Evolutionary conservation across 2,888 invertebrate genomes (phyloP).

Genomic region (Himalopsyche anomala): DNA sequence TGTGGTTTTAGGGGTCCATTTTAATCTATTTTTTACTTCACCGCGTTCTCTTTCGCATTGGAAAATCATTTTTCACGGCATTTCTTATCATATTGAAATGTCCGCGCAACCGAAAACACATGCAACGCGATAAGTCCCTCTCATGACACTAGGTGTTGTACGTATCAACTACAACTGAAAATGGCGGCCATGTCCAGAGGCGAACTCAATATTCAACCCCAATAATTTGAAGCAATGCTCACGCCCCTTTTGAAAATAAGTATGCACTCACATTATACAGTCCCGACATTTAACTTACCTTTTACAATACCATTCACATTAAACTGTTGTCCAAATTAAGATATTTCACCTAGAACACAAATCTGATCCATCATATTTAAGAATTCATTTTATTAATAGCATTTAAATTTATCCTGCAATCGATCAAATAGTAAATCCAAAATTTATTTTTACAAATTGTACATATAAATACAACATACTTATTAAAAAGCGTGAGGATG

Average conservation of each 20-base stretch:
- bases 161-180: conserved; percentile 42
- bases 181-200: conserved; percentile 11
- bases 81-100: conserved; percentile 52
- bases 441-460: no score
- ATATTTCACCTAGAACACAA: no score
- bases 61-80: conserved; percentile 54
- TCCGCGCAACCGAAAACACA: conserved; percentile 48
- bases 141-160: conserved; percentile 56
- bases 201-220: conserved; percentile 17
- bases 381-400: no score
- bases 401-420: no score
- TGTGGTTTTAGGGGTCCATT: conserved; percentile 26
- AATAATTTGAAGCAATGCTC: background rate
- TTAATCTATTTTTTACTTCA: conserved; percentile 32
- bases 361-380: no score
- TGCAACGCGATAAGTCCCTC: conserved; percentile 54
- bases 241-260: conserved; percentile 1
- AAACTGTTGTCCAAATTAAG: no score
- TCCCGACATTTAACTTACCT: no score
- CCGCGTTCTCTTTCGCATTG: conserved; percentile 42
- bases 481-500: no score
- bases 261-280: no score
- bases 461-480: no score
- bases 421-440: no score
- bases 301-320: no score